Evolutionary conservation across 2,888 invertebrate genomes (phyloP).

Genomic region (Apocheima hispidaria): DNA sequence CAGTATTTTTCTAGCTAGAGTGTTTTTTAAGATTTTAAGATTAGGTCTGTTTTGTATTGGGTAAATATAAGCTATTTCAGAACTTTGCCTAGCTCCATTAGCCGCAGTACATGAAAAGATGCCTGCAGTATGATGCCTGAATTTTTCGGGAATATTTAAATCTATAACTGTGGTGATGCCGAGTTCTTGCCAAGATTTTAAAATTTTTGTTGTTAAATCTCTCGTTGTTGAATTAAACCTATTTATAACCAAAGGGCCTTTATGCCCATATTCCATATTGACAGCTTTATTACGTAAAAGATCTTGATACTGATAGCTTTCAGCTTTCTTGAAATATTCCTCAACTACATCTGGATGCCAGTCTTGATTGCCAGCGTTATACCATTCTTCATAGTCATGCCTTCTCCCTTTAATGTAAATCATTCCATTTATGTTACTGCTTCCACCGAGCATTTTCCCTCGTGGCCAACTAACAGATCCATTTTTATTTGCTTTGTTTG

Average conservation of each 20-base stretch:
- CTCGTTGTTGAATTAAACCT: conserved; percentile 74
- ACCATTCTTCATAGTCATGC: conserved; percentile 84
- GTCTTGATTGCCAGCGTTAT: conserved; percentile 78
- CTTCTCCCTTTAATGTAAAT: conserved; percentile 83
- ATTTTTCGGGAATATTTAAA: conserved; percentile 68
- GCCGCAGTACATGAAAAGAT: conserved; percentile 71
- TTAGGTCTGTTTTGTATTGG: conserved; percentile 29
- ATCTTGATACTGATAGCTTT: conserved; percentile 70
- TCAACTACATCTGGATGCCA: conserved; percentile 83
- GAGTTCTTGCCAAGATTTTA: conserved; percentile 73
- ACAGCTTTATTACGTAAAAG: conserved; percentile 49
- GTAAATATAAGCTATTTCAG: conserved; percentile 26
- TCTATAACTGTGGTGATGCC: conserved; percentile 72
- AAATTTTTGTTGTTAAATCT: conserved; percentile 55
- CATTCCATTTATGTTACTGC: conserved; percentile 85
- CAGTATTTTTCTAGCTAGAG: conserved; percentile 78
- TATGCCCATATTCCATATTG: conserved; percentile 63
- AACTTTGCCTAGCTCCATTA: conserved; percentile 64
- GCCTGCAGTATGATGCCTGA: conserved; percentile 84
- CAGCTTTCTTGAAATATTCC: conserved; percentile 80
- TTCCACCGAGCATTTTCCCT: conserved; percentile 88
- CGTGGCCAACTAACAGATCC: conserved; percentile 80
- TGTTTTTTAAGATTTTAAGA: conserved; percentile 72
- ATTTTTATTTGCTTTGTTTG: conserved; percentile 87
- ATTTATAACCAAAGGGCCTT: conserved; percentile 77